phyloP scores from a whole-genome alignment of 2,797 vertebrate genomes.

The Typhlichthys subterraneus region DNA sequence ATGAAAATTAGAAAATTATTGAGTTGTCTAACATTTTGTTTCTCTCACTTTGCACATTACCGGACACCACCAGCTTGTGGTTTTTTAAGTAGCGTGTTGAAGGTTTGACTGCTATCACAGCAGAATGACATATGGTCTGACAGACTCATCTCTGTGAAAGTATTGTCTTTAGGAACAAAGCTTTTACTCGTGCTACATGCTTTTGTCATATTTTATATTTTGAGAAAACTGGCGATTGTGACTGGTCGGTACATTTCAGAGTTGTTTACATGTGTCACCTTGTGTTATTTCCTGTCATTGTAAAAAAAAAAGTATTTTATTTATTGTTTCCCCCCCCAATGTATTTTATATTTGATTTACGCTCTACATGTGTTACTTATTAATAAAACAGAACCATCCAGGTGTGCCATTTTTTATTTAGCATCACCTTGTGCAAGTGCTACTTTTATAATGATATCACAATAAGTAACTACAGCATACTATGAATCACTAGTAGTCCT shows the following conservation, averaged over 20 bases:
- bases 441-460: too few species aligned
- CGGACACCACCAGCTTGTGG: conserved; percentile 62
- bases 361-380: conserved; percentile 87
- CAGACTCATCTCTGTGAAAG: conserved; percentile 49
- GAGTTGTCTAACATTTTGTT: conserved; percentile 44
- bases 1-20: conserved; percentile 43
- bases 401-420: conserved; percentile 30
- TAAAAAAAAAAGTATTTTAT: conserved; percentile 85
- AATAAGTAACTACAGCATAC: too few species aligned
- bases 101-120: conserved; percentile 43
- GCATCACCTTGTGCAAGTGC: too few species aligned
- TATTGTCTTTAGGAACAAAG: conserved; percentile 49
- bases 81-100: conserved; percentile 36
- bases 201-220: conserved; percentile 32
- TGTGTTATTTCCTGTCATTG: conserved; percentile 73
- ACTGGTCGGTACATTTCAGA: conserved; percentile 81
- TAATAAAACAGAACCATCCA: conserved; percentile 88
- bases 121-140: conserved; percentile 37
- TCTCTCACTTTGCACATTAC: conserved; percentile 71
- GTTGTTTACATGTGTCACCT: conserved; percentile 80
- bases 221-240: conserved; percentile 49
- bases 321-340: conserved; percentile 78
- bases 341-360: conserved; percentile 88
- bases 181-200: conserved; percentile 31
- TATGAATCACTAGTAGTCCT: too few species aligned